These are phyloP conservation scores for Cotesia congregata DNA, from an alignment of 2,888 invertebrate genomes.

Conservation along the genomic window DNA sequence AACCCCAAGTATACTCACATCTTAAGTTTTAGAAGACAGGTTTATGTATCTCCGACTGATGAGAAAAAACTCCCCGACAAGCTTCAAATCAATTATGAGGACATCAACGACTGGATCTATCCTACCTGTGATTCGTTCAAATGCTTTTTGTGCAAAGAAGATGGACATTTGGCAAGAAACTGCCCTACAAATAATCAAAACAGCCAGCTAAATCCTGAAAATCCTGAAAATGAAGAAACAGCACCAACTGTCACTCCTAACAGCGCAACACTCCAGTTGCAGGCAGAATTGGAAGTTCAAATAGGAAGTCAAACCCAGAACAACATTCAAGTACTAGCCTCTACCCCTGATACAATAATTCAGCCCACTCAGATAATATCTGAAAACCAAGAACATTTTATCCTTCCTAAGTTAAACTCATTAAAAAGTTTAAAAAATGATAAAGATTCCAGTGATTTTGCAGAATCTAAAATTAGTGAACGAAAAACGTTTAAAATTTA, in stretches of 20 bases:
- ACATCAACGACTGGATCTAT: neutral
- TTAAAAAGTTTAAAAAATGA: too few species aligned
- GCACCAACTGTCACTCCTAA: neutral
- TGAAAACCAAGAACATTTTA: too few species aligned
- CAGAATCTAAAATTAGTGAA: too few species aligned
- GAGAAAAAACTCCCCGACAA: neutral
- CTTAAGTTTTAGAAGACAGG: neutral
- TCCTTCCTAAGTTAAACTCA: too few species aligned
- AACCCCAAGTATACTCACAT: neutral
- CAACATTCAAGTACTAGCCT: too few species aligned
- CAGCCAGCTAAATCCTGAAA: neutral
- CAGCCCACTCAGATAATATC: too few species aligned
- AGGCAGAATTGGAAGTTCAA: too few species aligned
- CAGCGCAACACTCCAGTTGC: too few species aligned
- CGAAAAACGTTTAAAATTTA: too few species aligned
- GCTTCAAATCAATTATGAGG: neutral
- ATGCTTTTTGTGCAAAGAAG: slow-evolving; percentile 4
- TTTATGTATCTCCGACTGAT: neutral
- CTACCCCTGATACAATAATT: too few species aligned
- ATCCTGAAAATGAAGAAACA: neutral
- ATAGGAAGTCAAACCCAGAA: too few species aligned
- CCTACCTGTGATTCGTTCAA: neutral
- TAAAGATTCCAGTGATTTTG: too few species aligned
- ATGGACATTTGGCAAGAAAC: neutral
- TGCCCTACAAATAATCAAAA: neutral